These are phyloP conservation scores for Cotesia typhae DNA, from an alignment of 1,140 invertebrate genomes.

Conservation along the genomic window DNA sequence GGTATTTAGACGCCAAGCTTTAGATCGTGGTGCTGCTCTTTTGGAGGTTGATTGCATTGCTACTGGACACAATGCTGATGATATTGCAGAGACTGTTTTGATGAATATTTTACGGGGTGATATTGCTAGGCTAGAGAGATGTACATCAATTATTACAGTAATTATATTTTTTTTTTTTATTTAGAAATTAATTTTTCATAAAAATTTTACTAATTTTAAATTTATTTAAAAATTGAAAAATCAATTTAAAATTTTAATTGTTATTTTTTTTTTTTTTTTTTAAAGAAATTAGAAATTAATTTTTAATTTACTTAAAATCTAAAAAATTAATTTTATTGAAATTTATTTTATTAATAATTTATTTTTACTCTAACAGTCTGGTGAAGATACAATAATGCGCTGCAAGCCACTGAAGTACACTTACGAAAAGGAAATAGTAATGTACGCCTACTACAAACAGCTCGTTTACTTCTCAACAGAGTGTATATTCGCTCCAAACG, in stretches of 20 bases:
- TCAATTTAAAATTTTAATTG: too few species aligned
- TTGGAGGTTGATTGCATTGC: slow-evolving; percentile 92
- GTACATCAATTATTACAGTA: slow-evolving; percentile 89
- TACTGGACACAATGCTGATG: slow-evolving; percentile 99
- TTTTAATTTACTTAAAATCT: too few species aligned
- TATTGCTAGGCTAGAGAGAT: slow-evolving; percentile 90
- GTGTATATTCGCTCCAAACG: slow-evolving; percentile 98
- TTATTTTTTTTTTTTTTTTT: too few species aligned
- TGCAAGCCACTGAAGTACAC: slow-evolving; percentile 99
- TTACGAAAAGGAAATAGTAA: slow-evolving; percentile 99
- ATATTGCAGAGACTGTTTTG: slow-evolving; percentile 97
- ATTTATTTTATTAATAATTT: slow-evolving; percentile 35
- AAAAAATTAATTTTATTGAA: too few species aligned
- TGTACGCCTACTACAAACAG: slow-evolving; percentile 98
- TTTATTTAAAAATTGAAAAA: too few species aligned
- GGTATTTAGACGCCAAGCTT: slow-evolving; percentile 93
- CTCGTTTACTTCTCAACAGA: slow-evolving; percentile 99
- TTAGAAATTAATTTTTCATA: neutral
- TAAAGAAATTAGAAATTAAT: too few species aligned
- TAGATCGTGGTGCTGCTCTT: slow-evolving; percentile 91
- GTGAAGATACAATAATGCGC: slow-evolving; percentile 87
- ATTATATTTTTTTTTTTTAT: slow-evolving; percentile 39
- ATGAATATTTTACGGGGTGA: slow-evolving; percentile 99
- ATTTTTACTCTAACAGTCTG: slow-evolving; percentile 70
- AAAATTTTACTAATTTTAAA: too few species aligned